These are phyloP conservation scores for Marmota monax DNA, from an alignment of 2,113 vertebrate genomes.

Conservation along the genomic window DNA sequence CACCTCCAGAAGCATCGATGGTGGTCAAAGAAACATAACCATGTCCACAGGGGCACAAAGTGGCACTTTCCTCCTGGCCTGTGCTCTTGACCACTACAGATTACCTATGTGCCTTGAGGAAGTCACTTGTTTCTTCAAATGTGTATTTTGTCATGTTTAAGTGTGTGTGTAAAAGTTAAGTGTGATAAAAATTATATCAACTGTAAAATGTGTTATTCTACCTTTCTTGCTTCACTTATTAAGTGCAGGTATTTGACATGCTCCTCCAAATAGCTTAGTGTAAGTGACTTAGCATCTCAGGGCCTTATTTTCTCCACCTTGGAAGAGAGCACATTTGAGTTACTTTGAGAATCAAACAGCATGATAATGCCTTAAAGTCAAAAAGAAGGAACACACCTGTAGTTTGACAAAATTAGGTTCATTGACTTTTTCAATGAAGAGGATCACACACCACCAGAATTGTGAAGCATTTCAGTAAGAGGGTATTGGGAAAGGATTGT, in stretches of 20 bases:
- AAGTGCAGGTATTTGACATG: background rate
- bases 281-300: background rate
- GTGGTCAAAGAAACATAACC: too few species aligned
- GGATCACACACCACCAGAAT: background rate
- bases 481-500: background rate
- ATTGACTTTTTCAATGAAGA: background rate
- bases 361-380: background rate
- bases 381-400: background rate
- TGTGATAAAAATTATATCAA: background rate
- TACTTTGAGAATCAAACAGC: background rate
- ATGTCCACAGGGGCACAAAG: too few species aligned
- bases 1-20: background rate
- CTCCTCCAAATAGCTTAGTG: background rate
- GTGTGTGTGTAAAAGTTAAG: background rate
- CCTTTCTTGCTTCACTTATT: background rate
- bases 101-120: accelerated
- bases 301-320: background rate
- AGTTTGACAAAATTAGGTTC: background rate
- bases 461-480: background rate
- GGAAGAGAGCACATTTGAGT: background rate
- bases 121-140: background rate
- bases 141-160: background rate
- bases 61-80: too few species aligned
- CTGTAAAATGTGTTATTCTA: background rate
- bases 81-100: background rate